phyloP scores from a whole-genome alignment of 1,140 invertebrate genomes.

The Eulimnadia texana region DNA sequence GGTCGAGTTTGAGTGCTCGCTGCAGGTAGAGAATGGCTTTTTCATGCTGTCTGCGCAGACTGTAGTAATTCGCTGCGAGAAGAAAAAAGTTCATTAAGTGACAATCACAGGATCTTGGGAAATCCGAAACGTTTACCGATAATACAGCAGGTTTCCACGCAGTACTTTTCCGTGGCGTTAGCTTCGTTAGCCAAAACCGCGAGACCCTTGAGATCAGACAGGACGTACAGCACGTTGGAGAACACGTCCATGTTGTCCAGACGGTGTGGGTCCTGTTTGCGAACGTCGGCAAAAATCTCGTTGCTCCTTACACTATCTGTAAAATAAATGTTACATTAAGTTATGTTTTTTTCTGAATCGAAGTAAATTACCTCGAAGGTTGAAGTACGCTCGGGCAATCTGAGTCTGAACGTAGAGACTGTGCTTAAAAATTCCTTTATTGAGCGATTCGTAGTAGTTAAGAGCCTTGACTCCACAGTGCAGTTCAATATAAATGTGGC shows the following conservation, averaged over 20 bases:
- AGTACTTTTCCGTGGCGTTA: constrained; percentile 88
- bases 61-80: constrained; percentile 86
- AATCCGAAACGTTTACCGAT: too few species aligned
- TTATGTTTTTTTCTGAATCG: constrained; percentile 11
- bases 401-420: constrained; percentile 83
- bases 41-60: constrained; percentile 86
- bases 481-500: constrained; percentile 76
- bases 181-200: constrained; percentile 85
- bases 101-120: constrained; percentile 1
- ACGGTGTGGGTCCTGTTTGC: constrained; percentile 75
- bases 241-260: constrained; percentile 92
- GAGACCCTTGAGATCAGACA: constrained; percentile 81
- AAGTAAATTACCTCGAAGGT: constrained; percentile 52
- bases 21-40: constrained; percentile 95
- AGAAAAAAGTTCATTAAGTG: background rate
- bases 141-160: constrained; percentile 94
- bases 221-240: constrained; percentile 90
- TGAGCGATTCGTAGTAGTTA: constrained; percentile 59
- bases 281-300: constrained; percentile 59
- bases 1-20: constrained; percentile 84
- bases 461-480: constrained; percentile 81
- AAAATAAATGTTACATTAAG: constrained; percentile 15
- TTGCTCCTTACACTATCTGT: constrained; percentile 80
- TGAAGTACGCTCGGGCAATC: constrained; percentile 82
- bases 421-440: constrained; percentile 62